phyloP scores from a whole-genome alignment of 2,888 invertebrate genomes.

The Aphodius granarius region DNA sequence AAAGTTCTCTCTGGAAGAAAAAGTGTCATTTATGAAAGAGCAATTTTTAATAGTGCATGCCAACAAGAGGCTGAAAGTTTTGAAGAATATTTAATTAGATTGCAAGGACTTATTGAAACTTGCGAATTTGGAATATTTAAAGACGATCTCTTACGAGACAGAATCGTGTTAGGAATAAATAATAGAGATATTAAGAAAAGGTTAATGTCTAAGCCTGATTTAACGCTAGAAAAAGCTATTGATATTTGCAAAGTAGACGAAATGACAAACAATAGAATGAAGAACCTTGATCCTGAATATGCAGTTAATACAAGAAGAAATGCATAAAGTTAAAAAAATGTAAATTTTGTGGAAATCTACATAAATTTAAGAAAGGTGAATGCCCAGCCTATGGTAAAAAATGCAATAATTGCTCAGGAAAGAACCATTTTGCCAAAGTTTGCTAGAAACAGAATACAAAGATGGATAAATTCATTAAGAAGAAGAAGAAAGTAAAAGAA shows the following conservation, averaged over 20 bases:
- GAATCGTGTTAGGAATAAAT: background rate
- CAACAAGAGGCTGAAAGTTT: background rate
- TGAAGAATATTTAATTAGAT: background rate
- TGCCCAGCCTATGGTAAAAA: constrained; percentile 14
- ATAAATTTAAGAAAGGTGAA: constrained; percentile 11
- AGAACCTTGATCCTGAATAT: background rate
- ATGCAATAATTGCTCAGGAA: constrained; percentile 10
- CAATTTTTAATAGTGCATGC: constrained; percentile 1
- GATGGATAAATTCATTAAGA: background rate
- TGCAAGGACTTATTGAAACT: background rate
- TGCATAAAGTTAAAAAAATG: constrained; percentile 10
- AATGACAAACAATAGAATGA: background rate
- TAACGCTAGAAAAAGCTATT: constrained; percentile 15
- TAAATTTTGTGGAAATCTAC: constrained; percentile 15
- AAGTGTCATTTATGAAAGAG: constrained; percentile 1
- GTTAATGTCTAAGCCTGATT: constrained; percentile 15
- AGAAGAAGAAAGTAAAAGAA: constrained; percentile 1
- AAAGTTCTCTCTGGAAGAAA: background rate
- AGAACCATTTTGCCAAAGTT: constrained; percentile 10
- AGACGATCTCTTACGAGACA: background rate
- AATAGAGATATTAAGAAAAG: constrained; percentile 16
- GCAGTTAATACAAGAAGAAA: constrained; percentile 10
- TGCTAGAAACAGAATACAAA: constrained; percentile 6
- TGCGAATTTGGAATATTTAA: background rate
- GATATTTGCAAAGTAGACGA: constrained; percentile 12